Conservation (phyloP, 1,140 invertebrate species). For the Tribolium madens region DNA sequence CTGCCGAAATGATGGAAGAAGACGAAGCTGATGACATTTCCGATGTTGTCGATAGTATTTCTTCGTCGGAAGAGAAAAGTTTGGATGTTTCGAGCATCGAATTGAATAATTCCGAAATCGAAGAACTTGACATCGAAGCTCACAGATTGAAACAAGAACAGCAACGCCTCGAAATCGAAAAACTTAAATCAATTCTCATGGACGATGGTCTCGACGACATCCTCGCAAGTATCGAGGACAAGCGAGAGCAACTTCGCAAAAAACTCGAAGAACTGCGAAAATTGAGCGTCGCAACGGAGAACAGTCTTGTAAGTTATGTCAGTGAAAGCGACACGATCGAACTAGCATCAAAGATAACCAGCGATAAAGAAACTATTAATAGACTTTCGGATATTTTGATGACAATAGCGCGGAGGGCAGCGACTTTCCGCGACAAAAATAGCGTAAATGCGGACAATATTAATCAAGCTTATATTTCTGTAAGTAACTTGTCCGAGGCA, state of each 20-base stretch:
- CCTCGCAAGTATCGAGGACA: conserved; percentile 60
- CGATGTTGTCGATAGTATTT: conserved; percentile 10
- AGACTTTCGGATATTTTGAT: conserved; percentile 63
- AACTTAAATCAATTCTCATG: conserved; percentile 53
- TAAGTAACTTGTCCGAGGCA: conserved; percentile 51
- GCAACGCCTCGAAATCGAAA: conserved; percentile 57
- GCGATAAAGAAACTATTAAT: conserved; percentile 59
- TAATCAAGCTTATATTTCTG: conserved; percentile 50
- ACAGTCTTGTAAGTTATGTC: conserved; percentile 60
- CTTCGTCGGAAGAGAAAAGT: conserved; percentile 26
- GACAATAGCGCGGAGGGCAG: conserved; percentile 59
- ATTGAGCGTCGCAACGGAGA: conserved; percentile 57
- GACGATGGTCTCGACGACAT: conserved; percentile 63
- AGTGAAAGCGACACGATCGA: conserved; percentile 58
- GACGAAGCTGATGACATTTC: background rate
- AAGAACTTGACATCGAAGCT: conserved; percentile 57
- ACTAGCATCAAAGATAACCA: conserved; percentile 60
- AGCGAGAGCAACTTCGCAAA: conserved; percentile 59
- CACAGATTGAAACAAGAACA: conserved; percentile 58
- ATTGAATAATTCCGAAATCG: conserved; percentile 55
- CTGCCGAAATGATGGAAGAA: conserved; percentile 17
- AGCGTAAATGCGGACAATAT: conserved; percentile 62
- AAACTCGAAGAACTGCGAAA: conserved; percentile 63
- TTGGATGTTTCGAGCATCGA: conserved; percentile 44
- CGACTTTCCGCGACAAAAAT: conserved; percentile 61